Percentiles rank a stretch among this genome's conserved stretches.
Evolutionary conservation across 2,113 vertebrate species (phyloP).

Genomic region (Solea senegalensis): DNA sequence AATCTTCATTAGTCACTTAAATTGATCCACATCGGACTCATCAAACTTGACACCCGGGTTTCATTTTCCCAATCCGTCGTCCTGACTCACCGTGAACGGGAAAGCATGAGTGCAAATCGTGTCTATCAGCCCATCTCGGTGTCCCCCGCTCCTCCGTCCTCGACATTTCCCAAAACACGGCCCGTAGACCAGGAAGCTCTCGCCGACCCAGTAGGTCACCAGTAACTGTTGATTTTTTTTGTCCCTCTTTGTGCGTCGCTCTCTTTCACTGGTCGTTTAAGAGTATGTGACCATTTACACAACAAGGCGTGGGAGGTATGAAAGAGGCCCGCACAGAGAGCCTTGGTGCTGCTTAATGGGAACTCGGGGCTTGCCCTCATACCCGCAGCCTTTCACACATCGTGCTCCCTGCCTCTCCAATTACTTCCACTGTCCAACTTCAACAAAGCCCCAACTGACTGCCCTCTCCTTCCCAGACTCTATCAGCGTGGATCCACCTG

Average conservation of each 20-base stretch:
- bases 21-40: background rate
- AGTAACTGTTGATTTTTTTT: slow-evolving; percentile 48
- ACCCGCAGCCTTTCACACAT: slow-evolving; percentile 81
- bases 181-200: slow-evolving; percentile 39
- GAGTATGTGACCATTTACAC: slow-evolving; percentile 79
- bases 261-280: slow-evolving; percentile 66
- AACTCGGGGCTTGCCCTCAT: slow-evolving; percentile 69
- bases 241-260: slow-evolving; percentile 55
- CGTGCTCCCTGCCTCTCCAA: slow-evolving; percentile 76
- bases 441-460: slow-evolving; percentile 82
- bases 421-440: slow-evolving; percentile 82
- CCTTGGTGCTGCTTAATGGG: slow-evolving; percentile 74
- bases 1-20: too few relatives aligned
- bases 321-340: slow-evolving; percentile 74
- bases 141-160: slow-evolving; percentile 43
- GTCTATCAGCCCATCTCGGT: slow-evolving; percentile 27
- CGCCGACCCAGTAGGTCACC: slow-evolving; percentile 45
- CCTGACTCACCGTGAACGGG: background rate
- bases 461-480: slow-evolving; percentile 81
- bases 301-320: slow-evolving; percentile 78
- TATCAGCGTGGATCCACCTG: slow-evolving; percentile 76
- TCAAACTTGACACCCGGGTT: background rate
- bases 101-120: slow-evolving; percentile 5
- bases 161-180: slow-evolving; percentile 55
- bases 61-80: slow-evolving; percentile 3